These are phyloP conservation scores for Megastigmus dorsalis DNA, from an alignment of 2,888 invertebrate species.

Conservation along the genomic window DNA sequence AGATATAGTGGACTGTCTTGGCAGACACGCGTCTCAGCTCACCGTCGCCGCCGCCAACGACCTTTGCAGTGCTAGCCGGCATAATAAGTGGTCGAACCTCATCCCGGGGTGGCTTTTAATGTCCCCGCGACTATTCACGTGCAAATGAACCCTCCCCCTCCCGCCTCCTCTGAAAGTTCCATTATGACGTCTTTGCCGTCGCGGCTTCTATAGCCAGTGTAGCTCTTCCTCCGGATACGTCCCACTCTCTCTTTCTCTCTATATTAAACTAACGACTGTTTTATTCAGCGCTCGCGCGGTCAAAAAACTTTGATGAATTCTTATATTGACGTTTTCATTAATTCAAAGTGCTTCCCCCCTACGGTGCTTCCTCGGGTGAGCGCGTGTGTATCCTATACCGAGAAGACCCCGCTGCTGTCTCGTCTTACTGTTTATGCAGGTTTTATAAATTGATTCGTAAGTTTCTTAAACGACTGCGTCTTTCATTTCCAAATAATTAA, in stretches of 20 bases:
- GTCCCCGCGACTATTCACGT: conserved; percentile 25
- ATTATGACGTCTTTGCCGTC: conserved; percentile 23
- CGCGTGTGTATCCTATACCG: too few relatives aligned
- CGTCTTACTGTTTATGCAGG: background rate
- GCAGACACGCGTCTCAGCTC: conserved; percentile 51
- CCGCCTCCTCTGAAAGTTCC: conserved; percentile 7
- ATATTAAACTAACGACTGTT: conserved; percentile 6
- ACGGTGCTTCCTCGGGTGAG: too few relatives aligned
- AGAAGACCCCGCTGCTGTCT: too few relatives aligned
- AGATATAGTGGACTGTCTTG: conserved; percentile 59
- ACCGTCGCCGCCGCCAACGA: background rate
- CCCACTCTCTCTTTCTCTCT: too few relatives aligned
- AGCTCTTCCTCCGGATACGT: too few relatives aligned
- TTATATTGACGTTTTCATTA: conserved; percentile 14
- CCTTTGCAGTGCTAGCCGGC: background rate
- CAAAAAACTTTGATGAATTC: conserved; percentile 25
- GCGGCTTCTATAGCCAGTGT: background rate
- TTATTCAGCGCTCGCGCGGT: conserved; percentile 6
- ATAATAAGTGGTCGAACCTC: conserved; percentile 19
- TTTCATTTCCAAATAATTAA: too few relatives aligned
- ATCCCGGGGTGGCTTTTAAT: conserved; percentile 2
- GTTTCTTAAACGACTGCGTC: too few relatives aligned
- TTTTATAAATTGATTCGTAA: background rate
- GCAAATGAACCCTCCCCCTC: conserved; percentile 14
- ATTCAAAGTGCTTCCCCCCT: background rate